phyloP scores from a whole-genome alignment of 2,888 invertebrate genomes.

The Macrosiphum euphorbiae region DNA sequence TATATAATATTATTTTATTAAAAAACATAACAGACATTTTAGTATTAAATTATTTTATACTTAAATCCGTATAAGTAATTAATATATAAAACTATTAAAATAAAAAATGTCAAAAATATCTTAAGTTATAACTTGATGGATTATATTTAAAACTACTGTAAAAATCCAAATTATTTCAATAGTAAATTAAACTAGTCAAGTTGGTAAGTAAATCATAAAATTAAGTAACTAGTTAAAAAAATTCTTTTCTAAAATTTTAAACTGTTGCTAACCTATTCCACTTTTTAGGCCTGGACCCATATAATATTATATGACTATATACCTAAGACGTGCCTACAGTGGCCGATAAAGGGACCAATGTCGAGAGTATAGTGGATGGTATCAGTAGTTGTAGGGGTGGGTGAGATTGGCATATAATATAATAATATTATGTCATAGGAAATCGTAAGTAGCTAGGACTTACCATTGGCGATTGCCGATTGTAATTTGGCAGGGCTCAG shows the following conservation, averaged over 20 bases:
- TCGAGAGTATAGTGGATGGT: not conserved
- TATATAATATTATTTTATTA: too few species aligned
- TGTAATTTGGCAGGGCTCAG: conserved; percentile 72
- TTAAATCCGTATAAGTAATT: too few species aligned
- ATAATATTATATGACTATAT: not conserved
- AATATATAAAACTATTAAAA: too few species aligned
- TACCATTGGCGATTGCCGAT: conserved; percentile 60
- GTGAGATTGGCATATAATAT: not conserved
- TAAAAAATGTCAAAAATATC: too few species aligned
- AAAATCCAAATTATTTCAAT: too few species aligned
- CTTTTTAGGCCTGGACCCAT: not conserved
- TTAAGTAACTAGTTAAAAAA: too few species aligned
- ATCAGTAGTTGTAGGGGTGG: not conserved
- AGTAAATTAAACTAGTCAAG: too few species aligned
- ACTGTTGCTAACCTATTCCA: not conserved
- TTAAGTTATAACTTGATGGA: too few species aligned
- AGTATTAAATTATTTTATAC: too few species aligned
- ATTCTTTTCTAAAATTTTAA: not conserved
- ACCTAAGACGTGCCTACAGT: not conserved
- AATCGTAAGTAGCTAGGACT: not conserved
- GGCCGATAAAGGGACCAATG: not conserved
- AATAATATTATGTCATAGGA: not conserved
- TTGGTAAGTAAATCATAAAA: too few species aligned
- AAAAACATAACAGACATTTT: too few species aligned
- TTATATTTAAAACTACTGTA: too few species aligned